Evolutionary conservation across 2,113 vertebrate species (phyloP).

Genomic region (Gymnocephalus cernua): DNA sequence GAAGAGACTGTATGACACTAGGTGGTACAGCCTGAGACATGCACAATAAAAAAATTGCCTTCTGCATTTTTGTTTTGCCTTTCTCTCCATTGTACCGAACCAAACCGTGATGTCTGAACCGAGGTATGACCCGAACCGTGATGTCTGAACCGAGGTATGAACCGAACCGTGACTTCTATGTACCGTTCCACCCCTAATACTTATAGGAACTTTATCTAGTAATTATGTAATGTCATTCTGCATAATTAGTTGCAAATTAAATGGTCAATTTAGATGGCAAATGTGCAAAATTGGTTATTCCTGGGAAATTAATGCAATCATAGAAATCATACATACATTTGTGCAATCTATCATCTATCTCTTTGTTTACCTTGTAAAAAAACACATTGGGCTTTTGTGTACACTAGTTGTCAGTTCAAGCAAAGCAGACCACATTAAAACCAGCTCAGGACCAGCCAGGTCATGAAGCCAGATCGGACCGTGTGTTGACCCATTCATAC

Average conservation of each 20-base stretch:
- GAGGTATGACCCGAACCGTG: no score
- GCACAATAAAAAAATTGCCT: no score
- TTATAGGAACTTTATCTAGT: background rate
- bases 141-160: no score
- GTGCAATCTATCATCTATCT: no score
- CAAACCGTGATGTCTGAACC: no score
- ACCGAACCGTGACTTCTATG: no score
- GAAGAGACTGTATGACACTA: no score
- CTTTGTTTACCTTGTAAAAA: background rate
- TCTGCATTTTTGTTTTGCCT: no score
- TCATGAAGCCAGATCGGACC: background rate
- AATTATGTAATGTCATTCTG: background rate
- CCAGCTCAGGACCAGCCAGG: background rate
- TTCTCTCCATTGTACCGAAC: no score
- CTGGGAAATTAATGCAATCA: background rate
- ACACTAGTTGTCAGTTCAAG: background rate
- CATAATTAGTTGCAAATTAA: background rate
- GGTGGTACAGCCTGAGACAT: no score
- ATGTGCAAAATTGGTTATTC: background rate
- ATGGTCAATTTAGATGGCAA: background rate
- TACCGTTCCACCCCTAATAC: no score
- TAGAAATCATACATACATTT: background rate
- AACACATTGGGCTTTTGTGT: background rate
- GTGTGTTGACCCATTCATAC: slow-evolving; percentile 36
- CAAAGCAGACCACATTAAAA: slow-evolving; percentile 12